phyloP scores from a whole-genome alignment of 2,113 vertebrate species.

The Erythrocercus mccallii region DNA sequence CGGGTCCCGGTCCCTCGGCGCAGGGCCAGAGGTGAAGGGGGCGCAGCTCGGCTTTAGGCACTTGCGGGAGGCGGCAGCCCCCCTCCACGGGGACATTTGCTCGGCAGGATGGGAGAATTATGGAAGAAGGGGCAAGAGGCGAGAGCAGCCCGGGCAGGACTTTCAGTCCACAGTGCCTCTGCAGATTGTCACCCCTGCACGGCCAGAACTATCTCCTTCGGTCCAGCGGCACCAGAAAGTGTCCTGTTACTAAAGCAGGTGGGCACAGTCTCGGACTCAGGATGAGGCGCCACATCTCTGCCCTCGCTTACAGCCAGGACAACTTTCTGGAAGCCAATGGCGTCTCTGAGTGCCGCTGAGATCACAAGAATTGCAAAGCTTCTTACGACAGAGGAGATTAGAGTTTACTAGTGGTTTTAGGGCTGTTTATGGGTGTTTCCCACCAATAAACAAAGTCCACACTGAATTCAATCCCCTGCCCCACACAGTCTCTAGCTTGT shows the following conservation, averaged over 20 bases:
- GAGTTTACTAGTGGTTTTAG: neutral
- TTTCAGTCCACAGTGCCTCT: neutral
- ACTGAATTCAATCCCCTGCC: neutral
- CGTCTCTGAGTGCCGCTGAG: neutral
- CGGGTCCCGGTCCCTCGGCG: fast-evolving
- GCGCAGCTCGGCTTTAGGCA: neutral
- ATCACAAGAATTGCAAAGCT: neutral
- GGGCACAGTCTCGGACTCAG: neutral
- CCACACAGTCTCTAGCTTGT: neutral
- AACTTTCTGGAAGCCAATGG: neutral
- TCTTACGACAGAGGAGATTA: neutral
- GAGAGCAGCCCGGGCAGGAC: neutral
- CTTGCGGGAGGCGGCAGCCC: neutral
- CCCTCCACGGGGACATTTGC: neutral
- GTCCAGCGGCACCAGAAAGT: neutral
- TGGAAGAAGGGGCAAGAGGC: neutral
- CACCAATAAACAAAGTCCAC: neutral
- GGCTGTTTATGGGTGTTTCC: neutral
- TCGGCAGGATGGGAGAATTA: neutral
- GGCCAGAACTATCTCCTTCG: neutral
- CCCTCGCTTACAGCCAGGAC: neutral
- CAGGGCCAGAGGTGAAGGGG: neutral
- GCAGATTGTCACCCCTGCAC: neutral
- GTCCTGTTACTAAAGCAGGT: neutral
- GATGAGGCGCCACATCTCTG: neutral